Conservation (phyloP, 2,888 invertebrate genomes). For the Phaonia tiefii region DNA sequence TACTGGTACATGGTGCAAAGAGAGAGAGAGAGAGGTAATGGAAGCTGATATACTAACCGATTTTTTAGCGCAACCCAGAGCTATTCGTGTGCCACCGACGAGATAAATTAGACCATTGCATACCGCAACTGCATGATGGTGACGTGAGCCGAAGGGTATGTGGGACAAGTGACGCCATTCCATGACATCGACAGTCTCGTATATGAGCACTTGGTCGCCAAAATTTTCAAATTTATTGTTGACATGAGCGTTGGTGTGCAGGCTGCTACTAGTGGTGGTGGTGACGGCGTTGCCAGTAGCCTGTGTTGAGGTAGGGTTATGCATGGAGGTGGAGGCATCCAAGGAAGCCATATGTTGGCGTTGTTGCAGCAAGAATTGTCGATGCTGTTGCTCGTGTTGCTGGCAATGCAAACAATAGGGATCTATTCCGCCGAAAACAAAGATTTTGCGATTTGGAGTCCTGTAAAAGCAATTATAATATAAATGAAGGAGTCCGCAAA, state of each 20-base stretch:
- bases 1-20: background rate
- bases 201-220: conserved; percentile 84
- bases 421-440: conserved; percentile 87
- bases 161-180: conserved; percentile 86
- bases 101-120: conserved; percentile 85
- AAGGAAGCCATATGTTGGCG: conserved; percentile 52
- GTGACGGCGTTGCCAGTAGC: conserved; percentile 17
- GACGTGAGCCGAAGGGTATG: conserved; percentile 86
- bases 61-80: conserved; percentile 67
- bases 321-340: conserved; percentile 38
- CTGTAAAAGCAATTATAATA: conserved; percentile 62
- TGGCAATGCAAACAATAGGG: conserved; percentile 81
- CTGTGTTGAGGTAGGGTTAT: background rate
- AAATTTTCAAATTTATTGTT: conserved; percentile 69
- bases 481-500: conserved; percentile 30
- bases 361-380: conserved; percentile 53
- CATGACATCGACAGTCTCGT: conserved; percentile 81
- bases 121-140: conserved; percentile 86
- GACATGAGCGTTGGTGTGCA: conserved; percentile 34
- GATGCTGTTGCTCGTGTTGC: conserved; percentile 57
- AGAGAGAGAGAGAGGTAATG: background rate
- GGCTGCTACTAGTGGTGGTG: background rate
- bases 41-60: conserved; percentile 64
- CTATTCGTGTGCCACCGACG: conserved; percentile 82
- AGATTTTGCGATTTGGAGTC: conserved; percentile 74